A percentile compares a stretch with the other conserved stretches of the same genome.
Evolutionary conservation across 2,113 vertebrate species (phyloP).

Genomic region (Siphamia tubifer): DNA sequence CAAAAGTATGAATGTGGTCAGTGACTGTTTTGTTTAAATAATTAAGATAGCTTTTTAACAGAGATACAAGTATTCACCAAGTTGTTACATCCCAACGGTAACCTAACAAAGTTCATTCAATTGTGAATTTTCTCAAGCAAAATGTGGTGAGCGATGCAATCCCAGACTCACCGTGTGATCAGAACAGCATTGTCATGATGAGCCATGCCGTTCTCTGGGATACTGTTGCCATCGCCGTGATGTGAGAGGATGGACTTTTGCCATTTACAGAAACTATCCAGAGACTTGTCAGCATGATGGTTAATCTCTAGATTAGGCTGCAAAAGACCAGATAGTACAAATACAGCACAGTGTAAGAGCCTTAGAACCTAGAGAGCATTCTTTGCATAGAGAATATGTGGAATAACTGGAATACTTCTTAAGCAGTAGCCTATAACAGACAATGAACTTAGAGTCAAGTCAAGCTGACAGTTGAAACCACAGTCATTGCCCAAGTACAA

Average conservation of each 20-base stretch:
- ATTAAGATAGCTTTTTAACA: no score
- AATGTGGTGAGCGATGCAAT: not conserved
- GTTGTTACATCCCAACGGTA: no score
- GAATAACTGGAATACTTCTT: not conserved
- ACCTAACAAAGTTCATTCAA: no score
- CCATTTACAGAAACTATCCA: constrained; percentile 99
- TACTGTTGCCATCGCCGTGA: constrained; percentile 97
- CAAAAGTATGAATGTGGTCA: no score
- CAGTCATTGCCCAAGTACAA: not conserved
- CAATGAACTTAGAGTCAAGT: not conserved
- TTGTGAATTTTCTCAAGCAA: no score
- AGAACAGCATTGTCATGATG: constrained; percentile 99
- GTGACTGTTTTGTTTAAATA: no score
- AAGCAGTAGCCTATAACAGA: not conserved
- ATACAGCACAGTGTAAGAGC: not conserved
- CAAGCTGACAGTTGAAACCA: not conserved
- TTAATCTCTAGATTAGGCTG: constrained; percentile 99
- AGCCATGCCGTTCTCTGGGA: constrained; percentile 98
- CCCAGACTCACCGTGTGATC: constrained; percentile 91
- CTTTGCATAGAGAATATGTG: not conserved
- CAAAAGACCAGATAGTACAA: constrained; percentile 83
- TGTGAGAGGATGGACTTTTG: constrained; percentile 98
- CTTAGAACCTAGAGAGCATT: not conserved
- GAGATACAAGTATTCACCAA: no score
- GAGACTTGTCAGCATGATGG: constrained; percentile 99